Evolutionary conservation across 2,797 vertebrate genomes (phyloP).

Genomic region (Sphenodon punctatus): DNA sequence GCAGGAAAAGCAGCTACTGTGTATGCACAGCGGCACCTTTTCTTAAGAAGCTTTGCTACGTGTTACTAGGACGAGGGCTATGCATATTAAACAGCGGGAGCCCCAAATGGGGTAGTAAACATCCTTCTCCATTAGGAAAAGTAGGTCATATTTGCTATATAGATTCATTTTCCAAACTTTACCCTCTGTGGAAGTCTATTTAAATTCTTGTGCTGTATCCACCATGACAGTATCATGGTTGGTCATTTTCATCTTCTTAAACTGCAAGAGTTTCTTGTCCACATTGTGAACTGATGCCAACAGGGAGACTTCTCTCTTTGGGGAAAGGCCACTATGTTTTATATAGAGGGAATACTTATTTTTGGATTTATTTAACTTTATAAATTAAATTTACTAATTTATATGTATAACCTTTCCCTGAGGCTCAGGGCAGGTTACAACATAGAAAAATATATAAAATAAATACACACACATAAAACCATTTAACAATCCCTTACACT

Average conservation of each 20-base stretch:
- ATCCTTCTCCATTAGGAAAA: conserved; percentile 4
- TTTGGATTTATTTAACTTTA: too few species aligned
- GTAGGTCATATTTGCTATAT: not conserved
- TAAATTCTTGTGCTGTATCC: not conserved
- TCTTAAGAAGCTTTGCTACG: not conserved
- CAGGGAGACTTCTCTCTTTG: not conserved
- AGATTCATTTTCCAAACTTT: not conserved
- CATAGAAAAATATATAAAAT: too few species aligned
- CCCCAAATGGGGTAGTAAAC: not conserved
- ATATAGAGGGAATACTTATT: not conserved
- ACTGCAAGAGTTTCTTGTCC: too few species aligned
- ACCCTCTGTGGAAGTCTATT: not conserved
- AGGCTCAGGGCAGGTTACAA: too few species aligned
- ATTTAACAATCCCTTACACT: too few species aligned
- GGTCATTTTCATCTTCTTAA: not conserved
- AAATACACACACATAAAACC: too few species aligned
- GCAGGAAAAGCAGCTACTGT: conserved; percentile 5
- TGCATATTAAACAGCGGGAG: not conserved
- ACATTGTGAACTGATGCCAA: not conserved
- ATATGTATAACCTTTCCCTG: too few species aligned
- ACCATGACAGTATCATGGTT: not conserved
- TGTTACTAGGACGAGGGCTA: not conserved
- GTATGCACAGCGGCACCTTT: not conserved
- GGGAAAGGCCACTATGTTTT: not conserved
- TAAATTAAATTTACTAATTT: too few species aligned